phyloP scores from a whole-genome alignment of 92 coral and sea anemone species.

The Palythoa grandis region DNA sequence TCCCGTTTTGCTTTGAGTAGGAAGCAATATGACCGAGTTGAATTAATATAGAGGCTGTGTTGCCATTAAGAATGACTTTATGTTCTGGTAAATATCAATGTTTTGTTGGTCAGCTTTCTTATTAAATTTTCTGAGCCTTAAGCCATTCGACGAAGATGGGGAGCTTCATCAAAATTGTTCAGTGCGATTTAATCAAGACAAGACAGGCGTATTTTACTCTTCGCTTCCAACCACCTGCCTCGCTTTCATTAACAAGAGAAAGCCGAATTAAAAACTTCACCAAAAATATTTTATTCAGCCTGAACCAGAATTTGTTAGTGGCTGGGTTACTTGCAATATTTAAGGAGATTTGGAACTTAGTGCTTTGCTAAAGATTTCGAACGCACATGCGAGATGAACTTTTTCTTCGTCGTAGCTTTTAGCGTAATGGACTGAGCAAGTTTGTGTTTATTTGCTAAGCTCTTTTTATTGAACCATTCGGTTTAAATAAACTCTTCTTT shows the following conservation, averaged over 20 bases:
- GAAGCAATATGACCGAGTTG: background rate
- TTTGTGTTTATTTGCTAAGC: constrained; percentile 80
- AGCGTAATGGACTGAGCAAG: constrained; percentile 45
- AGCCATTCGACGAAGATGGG: constrained; percentile 77
- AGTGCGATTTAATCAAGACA: constrained; percentile 69
- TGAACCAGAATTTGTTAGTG: background rate
- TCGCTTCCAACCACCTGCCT: constrained; percentile 72
- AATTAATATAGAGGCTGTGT: constrained; percentile 18
- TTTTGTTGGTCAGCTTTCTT: constrained; percentile 26
- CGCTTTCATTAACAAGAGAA: constrained; percentile 57
- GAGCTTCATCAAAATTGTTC: constrained; percentile 69
- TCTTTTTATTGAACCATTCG: constrained; percentile 76
- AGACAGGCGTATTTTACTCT: constrained; percentile 67
- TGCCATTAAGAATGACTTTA: constrained; percentile 22
- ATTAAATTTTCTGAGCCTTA: constrained; percentile 61
- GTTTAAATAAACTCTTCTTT: constrained; percentile 90
- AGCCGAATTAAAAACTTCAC: constrained; percentile 2
- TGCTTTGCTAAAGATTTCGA: background rate
- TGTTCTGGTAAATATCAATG: constrained; percentile 29
- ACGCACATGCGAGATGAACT: background rate
- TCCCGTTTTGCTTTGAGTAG: background rate
- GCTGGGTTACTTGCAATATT: background rate
- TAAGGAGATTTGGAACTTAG: background rate
- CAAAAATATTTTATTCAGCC: background rate
- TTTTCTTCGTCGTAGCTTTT: constrained; percentile 32